Percentiles rank a stretch among this genome's conserved stretches.
phyloP scores from a whole-genome alignment of 2,113 vertebrate genomes.

The Calidris pygmaea region DNA sequence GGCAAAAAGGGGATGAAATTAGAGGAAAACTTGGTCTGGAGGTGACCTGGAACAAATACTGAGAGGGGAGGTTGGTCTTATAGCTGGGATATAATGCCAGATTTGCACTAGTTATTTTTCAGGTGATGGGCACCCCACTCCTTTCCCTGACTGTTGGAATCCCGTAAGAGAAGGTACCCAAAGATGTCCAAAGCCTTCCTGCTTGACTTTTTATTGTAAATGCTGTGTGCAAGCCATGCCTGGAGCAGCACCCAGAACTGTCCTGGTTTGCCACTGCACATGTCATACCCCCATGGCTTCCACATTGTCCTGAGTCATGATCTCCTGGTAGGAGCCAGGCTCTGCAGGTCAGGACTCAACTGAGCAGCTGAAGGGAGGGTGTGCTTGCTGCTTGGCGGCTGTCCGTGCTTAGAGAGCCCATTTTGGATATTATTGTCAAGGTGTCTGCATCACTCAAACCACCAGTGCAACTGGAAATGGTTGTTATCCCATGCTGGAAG shows the following conservation, averaged over 20 bases:
- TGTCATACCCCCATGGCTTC: not conserved
- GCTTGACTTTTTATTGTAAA: not conserved
- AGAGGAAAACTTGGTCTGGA: not conserved
- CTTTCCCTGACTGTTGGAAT: not conserved
- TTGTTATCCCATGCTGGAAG: not conserved
- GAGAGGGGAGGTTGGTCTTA: not conserved
- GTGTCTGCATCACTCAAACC: not conserved
- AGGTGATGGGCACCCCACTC: not conserved
- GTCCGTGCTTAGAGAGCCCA: not conserved
- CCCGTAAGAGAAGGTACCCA: not conserved
- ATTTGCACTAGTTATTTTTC: not conserved
- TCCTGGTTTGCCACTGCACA: not conserved
- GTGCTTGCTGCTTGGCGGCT: not conserved
- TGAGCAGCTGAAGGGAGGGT: not conserved
- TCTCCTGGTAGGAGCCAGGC: not conserved
- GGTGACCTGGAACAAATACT: not conserved
- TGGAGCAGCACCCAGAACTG: not conserved
- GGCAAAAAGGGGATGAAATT: not conserved
- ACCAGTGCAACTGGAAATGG: not conserved
- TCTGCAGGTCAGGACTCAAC: not conserved
- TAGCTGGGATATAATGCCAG: not conserved
- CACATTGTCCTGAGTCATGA: rapidly evolving
- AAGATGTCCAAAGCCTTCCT: not conserved
- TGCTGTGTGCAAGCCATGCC: rapidly evolving
- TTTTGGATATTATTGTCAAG: not conserved